These are phyloP conservation scores for Bradysia coprophila DNA, from an alignment of 1,140 invertebrate species.

Conservation along the genomic window DNA sequence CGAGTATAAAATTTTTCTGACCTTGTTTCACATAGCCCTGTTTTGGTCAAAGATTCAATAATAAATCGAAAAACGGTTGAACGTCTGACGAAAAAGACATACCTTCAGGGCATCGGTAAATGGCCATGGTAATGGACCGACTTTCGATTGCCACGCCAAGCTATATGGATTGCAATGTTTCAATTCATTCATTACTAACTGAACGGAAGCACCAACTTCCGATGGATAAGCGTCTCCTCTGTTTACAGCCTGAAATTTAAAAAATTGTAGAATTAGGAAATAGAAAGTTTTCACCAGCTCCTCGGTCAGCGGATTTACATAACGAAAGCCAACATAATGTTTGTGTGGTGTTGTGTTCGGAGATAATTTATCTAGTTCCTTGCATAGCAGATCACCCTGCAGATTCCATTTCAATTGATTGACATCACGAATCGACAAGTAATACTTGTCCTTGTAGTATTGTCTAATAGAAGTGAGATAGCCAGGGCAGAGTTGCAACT, in stretches of 20 bases:
- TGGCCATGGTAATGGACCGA: slow-evolving; percentile 89
- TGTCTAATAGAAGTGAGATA: slow-evolving; percentile 63
- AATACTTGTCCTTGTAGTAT: slow-evolving; percentile 59
- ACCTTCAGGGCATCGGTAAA: slow-evolving; percentile 86
- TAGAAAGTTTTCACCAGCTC: no score
- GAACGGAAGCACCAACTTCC: slow-evolving; percentile 84
- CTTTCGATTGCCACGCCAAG: slow-evolving; percentile 95
- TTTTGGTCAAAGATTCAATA: no score
- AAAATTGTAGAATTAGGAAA: no score
- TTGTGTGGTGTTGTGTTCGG: slow-evolving; percentile 83
- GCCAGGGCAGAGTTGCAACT: slow-evolving; percentile 52
- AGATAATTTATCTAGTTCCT: slow-evolving; percentile 60
- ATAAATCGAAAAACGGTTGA: no score
- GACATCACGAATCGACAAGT: slow-evolving; percentile 30
- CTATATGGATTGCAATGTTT: slow-evolving; percentile 65
- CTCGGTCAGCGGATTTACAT: slow-evolving; percentile 80
- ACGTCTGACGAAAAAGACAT: no score
- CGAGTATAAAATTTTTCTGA: slow-evolving; percentile 72
- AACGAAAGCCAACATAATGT: slow-evolving; percentile 86
- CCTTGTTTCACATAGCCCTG: slow-evolving; percentile 65
- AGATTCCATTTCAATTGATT: slow-evolving; percentile 68
- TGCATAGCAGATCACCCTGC: slow-evolving; percentile 71
- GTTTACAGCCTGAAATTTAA: slow-evolving; percentile 64
- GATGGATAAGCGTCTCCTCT: slow-evolving; percentile 86
- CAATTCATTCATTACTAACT: slow-evolving; percentile 73